Evolutionary conservation across 1,140 invertebrate species (phyloP), one percentile per base, ranked within the genome.

Genomic region (Drosophila nasuta): DNA sequence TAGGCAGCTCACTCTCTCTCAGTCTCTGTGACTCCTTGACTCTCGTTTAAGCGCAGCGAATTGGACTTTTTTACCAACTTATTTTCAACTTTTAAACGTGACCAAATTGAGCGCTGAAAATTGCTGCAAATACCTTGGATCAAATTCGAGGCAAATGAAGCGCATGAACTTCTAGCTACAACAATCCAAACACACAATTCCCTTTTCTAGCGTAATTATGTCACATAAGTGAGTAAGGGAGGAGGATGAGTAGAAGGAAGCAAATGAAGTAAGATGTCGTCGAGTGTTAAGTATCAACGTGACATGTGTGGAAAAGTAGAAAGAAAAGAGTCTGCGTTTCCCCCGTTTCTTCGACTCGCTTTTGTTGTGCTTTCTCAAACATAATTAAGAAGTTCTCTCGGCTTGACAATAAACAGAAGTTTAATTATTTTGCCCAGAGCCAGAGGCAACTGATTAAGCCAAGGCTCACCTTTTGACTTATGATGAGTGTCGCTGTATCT

Each of bases 391-490:
- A 87, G 68, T 80, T 79, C 69, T 49, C 17, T 48, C 6, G 33
- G 33, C 59, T 62, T 67, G 82, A 86, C 78, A 81, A 89, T 89
- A 89, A 85, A 85, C 85, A 89, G 81, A 89, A 89, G 81, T 89
- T 89, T 89, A 89, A 89, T 89, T 89, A 89, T 89, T 89, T 83
- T 71, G 77, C 85, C 64, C 62, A 56, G 54, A 60, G 66, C 45
- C 15, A 33, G n/a, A 62, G 56, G 69, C 60, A 69, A 63, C 65
- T 75, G 67, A 78, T 86, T 83, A 79, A 81, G 80, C 63, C 80
- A 52, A 58, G 77, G 80, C 80, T 87, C 83, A 87, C 83, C 83
- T 87, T 86, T 87, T 87, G 83, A 87, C 83, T 87, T 87, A 87
- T 87, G 83, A 77, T 51, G 70, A 60, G 45, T 62, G 63, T 65